These are phyloP conservation scores for Pristionchus japonicus DNA, from an alignment of 2,888 invertebrate genomes.

Conservation along the genomic window DNA sequence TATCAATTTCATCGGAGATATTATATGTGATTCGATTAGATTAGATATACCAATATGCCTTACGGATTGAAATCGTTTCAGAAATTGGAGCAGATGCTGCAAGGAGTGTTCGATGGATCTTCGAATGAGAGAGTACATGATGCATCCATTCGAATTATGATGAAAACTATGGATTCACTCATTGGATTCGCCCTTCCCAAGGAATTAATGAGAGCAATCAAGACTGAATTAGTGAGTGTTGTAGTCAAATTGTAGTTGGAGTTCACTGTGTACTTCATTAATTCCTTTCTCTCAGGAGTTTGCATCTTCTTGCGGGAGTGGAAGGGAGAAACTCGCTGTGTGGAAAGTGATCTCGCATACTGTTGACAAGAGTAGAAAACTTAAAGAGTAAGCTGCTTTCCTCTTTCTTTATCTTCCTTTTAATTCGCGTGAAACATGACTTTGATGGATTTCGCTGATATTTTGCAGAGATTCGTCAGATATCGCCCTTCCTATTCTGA, in stretches of 20 bases:
- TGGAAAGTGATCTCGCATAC: constrained; percentile 21
- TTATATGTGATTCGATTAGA: no score
- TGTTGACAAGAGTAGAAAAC: neutral
- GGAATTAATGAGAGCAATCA: constrained; percentile 2
- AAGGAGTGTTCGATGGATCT: neutral
- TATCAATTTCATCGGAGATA: no score
- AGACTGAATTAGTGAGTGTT: neutral
- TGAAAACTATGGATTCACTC: constrained; percentile 11
- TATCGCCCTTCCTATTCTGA: constrained; percentile 6
- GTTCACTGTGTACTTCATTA: no score
- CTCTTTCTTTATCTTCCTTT: neutral
- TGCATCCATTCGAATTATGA: neutral
- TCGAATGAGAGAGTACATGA: neutral
- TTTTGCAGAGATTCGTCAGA: constrained; percentile 29
- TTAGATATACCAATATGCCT: no score
- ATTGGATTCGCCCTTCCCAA: neutral
- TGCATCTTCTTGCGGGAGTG: neutral
- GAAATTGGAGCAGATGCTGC: neutral
- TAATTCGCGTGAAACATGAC: neutral
- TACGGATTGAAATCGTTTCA: neutral
- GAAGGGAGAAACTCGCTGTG: neutral
- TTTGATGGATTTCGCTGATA: neutral
- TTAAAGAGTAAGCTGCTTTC: neutral
- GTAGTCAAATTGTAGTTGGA: no score
- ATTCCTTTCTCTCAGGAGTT: neutral